Conservation (phyloP, 2,113 vertebrate genomes). For the Forbesichthys agassizii region DNA sequence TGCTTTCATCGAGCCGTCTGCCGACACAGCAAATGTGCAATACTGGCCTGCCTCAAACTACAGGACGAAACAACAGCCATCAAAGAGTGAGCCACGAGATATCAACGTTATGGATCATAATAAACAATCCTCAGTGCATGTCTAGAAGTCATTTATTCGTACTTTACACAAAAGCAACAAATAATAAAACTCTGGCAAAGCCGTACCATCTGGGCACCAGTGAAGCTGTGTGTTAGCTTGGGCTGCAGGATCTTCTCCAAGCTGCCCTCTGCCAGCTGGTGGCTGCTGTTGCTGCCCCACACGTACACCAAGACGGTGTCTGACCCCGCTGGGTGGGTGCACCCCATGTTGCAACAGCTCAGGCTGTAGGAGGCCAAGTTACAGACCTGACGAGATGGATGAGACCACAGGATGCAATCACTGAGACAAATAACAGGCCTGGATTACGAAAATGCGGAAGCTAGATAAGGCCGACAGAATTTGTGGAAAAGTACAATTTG, state of each 20-base stretch:
- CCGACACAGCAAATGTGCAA: conserved; percentile 81
- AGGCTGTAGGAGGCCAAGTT: conserved; percentile 79
- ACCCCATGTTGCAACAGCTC: conserved; percentile 78
- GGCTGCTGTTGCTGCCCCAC: conserved; percentile 85
- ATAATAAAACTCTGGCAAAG: conserved; percentile 10
- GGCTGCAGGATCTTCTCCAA: conserved; percentile 84
- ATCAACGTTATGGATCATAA: too few species aligned
- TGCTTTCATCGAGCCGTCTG: conserved; percentile 78
- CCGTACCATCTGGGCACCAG: conserved; percentile 77
- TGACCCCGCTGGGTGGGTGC: conserved; percentile 84
- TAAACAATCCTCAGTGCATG: conserved; percentile 54
- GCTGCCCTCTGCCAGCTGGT: conserved; percentile 82
- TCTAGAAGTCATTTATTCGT: conserved; percentile 25
- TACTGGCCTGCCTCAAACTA: conserved; percentile 79
- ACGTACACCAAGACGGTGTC: conserved; percentile 95
- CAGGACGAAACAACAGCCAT: too few species aligned
- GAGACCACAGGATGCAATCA: not conserved
- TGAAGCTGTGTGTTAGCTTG: conserved; percentile 79
- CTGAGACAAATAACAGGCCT: not conserved
- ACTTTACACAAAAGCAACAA: not conserved
- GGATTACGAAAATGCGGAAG: not conserved
- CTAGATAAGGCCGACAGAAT: too few species aligned
- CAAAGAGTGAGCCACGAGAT: not conserved
- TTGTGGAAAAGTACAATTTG: not conserved
- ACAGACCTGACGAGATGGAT: conserved; percentile 71